Base-by-base conservation (phyloP, 2,888 invertebrate genomes). In the Hemistola chrysoprasaria region DNA sequence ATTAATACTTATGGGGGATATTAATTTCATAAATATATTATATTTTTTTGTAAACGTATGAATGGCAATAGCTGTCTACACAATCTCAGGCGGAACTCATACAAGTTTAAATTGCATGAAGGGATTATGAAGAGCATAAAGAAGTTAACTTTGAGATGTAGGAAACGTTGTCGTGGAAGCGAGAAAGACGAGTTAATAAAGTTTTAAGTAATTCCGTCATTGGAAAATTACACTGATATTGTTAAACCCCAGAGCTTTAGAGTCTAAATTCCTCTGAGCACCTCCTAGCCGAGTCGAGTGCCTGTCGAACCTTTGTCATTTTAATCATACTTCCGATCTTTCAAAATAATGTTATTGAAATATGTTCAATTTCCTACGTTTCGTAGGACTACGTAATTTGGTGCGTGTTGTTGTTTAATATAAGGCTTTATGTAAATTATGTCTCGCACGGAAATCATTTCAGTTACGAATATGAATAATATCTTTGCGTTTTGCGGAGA, bases 251-350 rank as follows among this genome's bases (percentile, higher is more conserved):
- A 49, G 39, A 46, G 42, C 47, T 51, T 65, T 77, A 79, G 58
- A 65, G 82, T 76, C 53, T 55, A 72, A 68, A 78, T 69, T 83
- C 64, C 65, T 54, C 53, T 66, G 71, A 53, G 52, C 58, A 34
- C 44, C 50, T 45, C 33, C 53, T 48, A 60, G 65, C 61, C 59
- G 59, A 69, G 59, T 63, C 41, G 68, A 65, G 59, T 69, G 75
- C 74, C 79, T 81, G 85, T 85, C 85, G 83, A 85, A 86, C 86
- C 87, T 87, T 84, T 87, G 87, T 87, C 86, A 87, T 84, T 84
- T 77, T 85, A 84, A 86, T 86, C 86, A 74, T 66, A 74, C 74
- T 85, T 85, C 85, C 84, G 83, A 87, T 86, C 85, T 85, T 82
- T 77, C 81, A 76, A 85, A 83, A 85, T 86, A 80, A 86, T 80